Evolutionary conservation across 2,797 vertebrate genomes (phyloP).

Genomic region (Sebastes glaucus): DNA sequence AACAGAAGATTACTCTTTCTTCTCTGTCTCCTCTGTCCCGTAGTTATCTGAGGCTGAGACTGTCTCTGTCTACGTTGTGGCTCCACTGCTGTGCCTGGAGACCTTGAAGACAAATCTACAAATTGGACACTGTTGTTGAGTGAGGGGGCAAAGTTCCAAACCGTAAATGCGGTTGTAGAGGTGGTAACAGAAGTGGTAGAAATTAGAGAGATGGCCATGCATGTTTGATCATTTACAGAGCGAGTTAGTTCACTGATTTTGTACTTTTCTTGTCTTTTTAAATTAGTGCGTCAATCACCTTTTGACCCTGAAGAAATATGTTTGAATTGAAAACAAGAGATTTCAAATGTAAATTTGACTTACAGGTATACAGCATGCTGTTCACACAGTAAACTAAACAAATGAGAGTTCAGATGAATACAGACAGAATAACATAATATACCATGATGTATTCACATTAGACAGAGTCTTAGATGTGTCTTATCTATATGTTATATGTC

Average conservation of each 20-base stretch:
- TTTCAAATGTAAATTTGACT: not conserved
- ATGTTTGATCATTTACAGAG: slow-evolving; percentile 7
- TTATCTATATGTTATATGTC: not conserved
- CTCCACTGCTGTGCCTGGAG: not conserved
- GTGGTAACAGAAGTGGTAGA: not conserved
- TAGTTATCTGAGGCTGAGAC: not conserved
- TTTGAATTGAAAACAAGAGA: not conserved
- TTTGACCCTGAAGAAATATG: not conserved
- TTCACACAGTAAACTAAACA: slow-evolving; percentile 6
- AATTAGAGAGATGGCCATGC: not conserved
- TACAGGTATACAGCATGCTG: not conserved
- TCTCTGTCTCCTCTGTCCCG: not conserved
- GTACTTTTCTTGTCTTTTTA: not conserved
- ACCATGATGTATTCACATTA: not conserved
- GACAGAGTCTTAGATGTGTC: not conserved
- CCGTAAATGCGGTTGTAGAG: not conserved
- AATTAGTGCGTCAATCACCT: not conserved
- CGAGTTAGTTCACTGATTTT: not conserved
- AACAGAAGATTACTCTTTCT: not conserved
- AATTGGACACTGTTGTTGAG: not conserved
- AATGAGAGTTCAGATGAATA: slow-evolving; percentile 8
- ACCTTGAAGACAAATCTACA: slow-evolving; percentile 19
- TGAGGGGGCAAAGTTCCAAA: slow-evolving; percentile 61
- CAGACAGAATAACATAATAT: not conserved
- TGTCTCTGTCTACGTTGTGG: not conserved